Conservation (phyloP, 2,888 invertebrate genomes). For the Copidosoma aretas region DNA sequence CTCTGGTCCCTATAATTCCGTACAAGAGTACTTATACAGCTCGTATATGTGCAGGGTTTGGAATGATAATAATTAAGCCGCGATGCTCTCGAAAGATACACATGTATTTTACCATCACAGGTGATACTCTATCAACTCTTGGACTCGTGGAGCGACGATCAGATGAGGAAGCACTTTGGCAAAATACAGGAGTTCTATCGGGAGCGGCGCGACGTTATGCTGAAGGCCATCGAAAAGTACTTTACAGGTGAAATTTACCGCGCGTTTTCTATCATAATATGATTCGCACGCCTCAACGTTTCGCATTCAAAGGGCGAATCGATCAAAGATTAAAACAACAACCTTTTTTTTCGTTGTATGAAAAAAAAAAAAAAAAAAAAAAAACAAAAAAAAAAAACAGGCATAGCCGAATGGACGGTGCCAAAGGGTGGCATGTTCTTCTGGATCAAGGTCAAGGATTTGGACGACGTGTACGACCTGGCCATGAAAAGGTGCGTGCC, state of each 20-base stretch:
- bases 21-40: no score
- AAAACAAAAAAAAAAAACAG: conserved; percentile 50
- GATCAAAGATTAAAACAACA: no score
- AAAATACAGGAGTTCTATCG: conserved; percentile 70
- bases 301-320: no score
- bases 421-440: conserved; percentile 81
- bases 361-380: not conserved
- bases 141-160: conserved; percentile 66
- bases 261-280: not conserved
- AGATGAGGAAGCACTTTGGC: conserved; percentile 68
- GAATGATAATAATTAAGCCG: no score
- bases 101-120: conserved; percentile 58
- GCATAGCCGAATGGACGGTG: conserved; percentile 72
- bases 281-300: no score
- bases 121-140: conserved; percentile 67
- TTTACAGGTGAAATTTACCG: conserved; percentile 62
- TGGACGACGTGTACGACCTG: conserved; percentile 74
- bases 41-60: no score
- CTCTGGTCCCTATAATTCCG: no score
- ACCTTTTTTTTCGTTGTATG: not conserved
- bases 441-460: conserved; percentile 73
- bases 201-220: conserved; percentile 69
- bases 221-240: conserved; percentile 68
- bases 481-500: conserved; percentile 69
- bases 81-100: no score